Evolutionary conservation across 2,888 invertebrate species (phyloP).

Genomic region (Drosophila paucipuncta): DNA sequence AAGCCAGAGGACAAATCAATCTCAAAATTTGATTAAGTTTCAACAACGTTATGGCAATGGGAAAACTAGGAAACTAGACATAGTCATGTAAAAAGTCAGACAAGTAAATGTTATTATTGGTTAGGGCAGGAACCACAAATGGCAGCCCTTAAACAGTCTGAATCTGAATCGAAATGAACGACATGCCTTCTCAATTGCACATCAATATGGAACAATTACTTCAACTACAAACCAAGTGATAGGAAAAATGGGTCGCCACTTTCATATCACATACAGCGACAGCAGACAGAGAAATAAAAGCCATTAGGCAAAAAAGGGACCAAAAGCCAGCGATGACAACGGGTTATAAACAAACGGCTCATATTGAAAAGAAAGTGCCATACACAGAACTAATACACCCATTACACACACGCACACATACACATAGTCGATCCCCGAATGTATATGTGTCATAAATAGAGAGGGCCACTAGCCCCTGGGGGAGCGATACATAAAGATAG

Average conservation of each 20-base stretch:
- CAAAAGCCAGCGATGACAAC: constrained; percentile 41
- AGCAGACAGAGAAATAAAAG: constrained; percentile 27
- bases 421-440: constrained; percentile 26
- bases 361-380: constrained; percentile 62
- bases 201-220: constrained; percentile 54
- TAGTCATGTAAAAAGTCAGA: constrained; percentile 14
- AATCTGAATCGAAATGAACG: constrained; percentile 2
- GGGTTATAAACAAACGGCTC: constrained; percentile 61
- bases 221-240: constrained; percentile 36
- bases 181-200: constrained; percentile 45
- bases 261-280: constrained; percentile 3
- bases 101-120: constrained; percentile 37
- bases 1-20: constrained; percentile 10
- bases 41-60: neutral
- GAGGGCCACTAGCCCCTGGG: neutral
- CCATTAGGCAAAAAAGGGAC: constrained; percentile 38
- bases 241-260: neutral
- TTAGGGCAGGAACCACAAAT: constrained; percentile 49
- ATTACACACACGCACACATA: constrained; percentile 28
- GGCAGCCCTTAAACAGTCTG: constrained; percentile 25
- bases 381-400: constrained; percentile 36
- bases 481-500: constrained; percentile 23
- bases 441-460: constrained; percentile 52
- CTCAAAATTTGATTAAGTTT: constrained; percentile 2
- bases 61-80: neutral